Conservation (phyloP, 2,888 invertebrate species). For the Ormia ochracea region DNA sequence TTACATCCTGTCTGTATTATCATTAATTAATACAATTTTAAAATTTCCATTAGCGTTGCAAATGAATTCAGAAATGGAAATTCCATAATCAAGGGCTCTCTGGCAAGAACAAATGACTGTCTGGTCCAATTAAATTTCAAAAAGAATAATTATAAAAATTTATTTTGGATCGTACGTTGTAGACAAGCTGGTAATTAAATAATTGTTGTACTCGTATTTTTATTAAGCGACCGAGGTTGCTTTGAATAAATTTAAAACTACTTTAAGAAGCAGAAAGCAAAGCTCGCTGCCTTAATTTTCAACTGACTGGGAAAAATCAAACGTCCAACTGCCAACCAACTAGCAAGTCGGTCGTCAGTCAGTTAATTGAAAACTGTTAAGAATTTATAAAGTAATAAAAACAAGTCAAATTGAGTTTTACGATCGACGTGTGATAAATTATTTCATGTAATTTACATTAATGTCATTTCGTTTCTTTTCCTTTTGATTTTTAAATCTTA, state of each 20-base stretch:
- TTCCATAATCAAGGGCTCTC: too few species aligned
- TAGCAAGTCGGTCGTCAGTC: too few species aligned
- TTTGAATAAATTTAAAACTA: slow-evolving; percentile 11
- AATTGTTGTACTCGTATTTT: background rate
- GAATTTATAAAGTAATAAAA: slow-evolving; percentile 40
- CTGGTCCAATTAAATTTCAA: background rate
- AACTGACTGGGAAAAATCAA: background rate
- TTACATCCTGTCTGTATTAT: too few species aligned
- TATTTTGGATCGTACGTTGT: slow-evolving; percentile 1
- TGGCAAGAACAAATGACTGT: too few species aligned
- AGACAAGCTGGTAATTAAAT: slow-evolving; percentile 25
- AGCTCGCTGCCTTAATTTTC: background rate
- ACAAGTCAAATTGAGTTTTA: slow-evolving; percentile 58
- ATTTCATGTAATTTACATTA: slow-evolving; percentile 75
- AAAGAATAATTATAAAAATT: slow-evolving; percentile 6
- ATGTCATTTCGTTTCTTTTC: slow-evolving; percentile 63
- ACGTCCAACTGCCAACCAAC: background rate
- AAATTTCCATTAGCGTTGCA: too few species aligned
- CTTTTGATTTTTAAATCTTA: slow-evolving; percentile 34
- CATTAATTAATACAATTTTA: too few species aligned
- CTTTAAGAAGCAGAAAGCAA: background rate
- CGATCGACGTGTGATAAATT: slow-evolving; percentile 73
- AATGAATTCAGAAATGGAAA: too few species aligned
- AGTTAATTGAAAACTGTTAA: slow-evolving; percentile 35
- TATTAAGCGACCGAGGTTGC: background rate